phyloP scores from a whole-genome alignment of 2,888 invertebrate species.

The Oxystoma pomonae region DNA sequence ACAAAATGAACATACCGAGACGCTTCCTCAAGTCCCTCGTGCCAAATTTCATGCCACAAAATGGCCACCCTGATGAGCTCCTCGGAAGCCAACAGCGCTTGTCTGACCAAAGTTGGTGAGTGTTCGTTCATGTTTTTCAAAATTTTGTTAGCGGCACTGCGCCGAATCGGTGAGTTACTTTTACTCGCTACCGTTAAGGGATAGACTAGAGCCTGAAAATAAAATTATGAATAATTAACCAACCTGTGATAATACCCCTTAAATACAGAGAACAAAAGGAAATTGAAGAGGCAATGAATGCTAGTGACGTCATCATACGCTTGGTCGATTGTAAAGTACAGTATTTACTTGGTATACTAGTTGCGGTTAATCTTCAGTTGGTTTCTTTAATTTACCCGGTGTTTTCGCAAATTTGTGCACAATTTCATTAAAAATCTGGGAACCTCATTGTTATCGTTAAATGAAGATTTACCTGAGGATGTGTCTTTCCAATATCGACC shows the following conservation, averaged over 20 bases:
- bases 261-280: too few relatives aligned
- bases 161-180: conserved; percentile 78
- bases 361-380: too few relatives aligned
- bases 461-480: conserved; percentile 67
- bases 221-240: too few relatives aligned
- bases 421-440: too few relatives aligned
- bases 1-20: conserved; percentile 51
- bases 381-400: too few relatives aligned
- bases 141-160: conserved; percentile 91
- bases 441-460: too few relatives aligned
- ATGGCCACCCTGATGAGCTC: conserved; percentile 97
- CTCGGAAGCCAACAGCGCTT: conserved; percentile 94
- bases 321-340: too few relatives aligned
- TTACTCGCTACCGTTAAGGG: conserved; percentile 97
- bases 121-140: conserved; percentile 94
- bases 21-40: conserved; percentile 95
- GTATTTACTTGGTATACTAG: too few relatives aligned
- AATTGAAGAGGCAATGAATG: too few relatives aligned
- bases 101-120: conserved; percentile 85
- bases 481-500: conserved; percentile 95
- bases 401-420: too few relatives aligned
- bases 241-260: too few relatives aligned
- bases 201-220: conserved; percentile 85
- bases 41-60: conserved; percentile 99
- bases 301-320: too few relatives aligned